These are phyloP conservation scores for Drepanosiphum platanoidis DNA, from an alignment of 2,888 invertebrate genomes.

Conservation along the genomic window DNA sequence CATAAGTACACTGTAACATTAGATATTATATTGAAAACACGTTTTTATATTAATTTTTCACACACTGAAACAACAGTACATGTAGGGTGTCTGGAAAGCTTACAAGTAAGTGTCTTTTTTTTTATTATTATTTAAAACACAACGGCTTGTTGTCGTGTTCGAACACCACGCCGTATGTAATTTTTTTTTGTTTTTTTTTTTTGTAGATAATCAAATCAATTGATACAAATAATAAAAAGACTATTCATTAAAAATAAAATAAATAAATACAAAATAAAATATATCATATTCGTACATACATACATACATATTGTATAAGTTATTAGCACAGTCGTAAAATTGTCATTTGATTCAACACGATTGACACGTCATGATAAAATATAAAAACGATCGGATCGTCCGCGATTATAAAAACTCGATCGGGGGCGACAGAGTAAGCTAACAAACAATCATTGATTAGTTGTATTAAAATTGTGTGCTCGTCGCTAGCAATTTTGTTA, in stretches of 20 bases:
- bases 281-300: neutral
- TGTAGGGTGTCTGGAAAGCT: neutral
- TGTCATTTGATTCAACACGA: neutral
- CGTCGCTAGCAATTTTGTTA: neutral
- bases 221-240: neutral
- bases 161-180: neutral
- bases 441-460: neutral
- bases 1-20: slow-evolving; percentile 38
- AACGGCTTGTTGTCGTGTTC: neutral
- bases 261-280: slow-evolving; percentile 41
- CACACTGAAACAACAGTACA: neutral
- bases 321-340: slow-evolving; percentile 18
- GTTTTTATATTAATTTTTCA: slow-evolving; percentile 21
- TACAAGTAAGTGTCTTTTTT: no score
- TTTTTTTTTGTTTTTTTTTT: slow-evolving; percentile 1
- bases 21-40: slow-evolving; percentile 27
- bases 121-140: neutral
- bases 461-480: slow-evolving; percentile 11
- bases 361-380: neutral
- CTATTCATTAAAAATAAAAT: slow-evolving; percentile 20
- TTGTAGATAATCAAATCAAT: no score
- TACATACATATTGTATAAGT: no score
- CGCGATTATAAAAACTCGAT: neutral
- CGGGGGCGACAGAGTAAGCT: neutral
- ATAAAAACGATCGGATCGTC: neutral